Percentiles rank a stretch among this genome's conserved stretches.
phyloP scores from a whole-genome alignment of 2,888 invertebrate genomes.

The Tridacna gigas region DNA sequence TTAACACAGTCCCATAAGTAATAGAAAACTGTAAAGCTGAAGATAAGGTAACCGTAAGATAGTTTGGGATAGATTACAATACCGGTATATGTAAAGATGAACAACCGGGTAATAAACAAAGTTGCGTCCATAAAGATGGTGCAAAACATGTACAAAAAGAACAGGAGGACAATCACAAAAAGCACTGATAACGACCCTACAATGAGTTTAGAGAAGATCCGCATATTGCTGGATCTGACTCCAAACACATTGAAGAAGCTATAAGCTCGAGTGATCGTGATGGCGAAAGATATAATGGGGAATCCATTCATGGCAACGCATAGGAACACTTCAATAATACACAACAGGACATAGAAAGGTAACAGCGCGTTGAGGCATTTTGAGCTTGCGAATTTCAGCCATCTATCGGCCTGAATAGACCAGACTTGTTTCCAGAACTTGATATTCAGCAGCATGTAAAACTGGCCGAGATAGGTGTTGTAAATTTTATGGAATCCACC shows the following conservation, averaged over 20 bases:
- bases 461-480: constrained; percentile 45
- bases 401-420: constrained; percentile 39
- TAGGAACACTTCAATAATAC: constrained; percentile 45
- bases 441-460: constrained; percentile 60
- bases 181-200: background rate
- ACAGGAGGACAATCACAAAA: background rate
- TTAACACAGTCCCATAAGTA: constrained; percentile 60
- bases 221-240: background rate
- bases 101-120: constrained; percentile 55
- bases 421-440: constrained; percentile 58
- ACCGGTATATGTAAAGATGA: constrained; percentile 66
- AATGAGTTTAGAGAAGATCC: background rate
- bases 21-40: constrained; percentile 56
- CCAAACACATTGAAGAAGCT: background rate
- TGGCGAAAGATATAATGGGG: constrained; percentile 51
- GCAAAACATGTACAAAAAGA: constrained; percentile 61
- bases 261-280: constrained; percentile 51
- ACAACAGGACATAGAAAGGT: constrained; percentile 48
- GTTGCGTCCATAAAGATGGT: constrained; percentile 65
- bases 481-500: constrained; percentile 51
- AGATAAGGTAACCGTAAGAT: constrained; percentile 64
- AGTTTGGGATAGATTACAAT: constrained; percentile 63
- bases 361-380: background rate
- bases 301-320: constrained; percentile 52
- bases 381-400: background rate